phyloP scores from a whole-genome alignment of 2,888 invertebrate genomes.

The Bellardia pandia region DNA sequence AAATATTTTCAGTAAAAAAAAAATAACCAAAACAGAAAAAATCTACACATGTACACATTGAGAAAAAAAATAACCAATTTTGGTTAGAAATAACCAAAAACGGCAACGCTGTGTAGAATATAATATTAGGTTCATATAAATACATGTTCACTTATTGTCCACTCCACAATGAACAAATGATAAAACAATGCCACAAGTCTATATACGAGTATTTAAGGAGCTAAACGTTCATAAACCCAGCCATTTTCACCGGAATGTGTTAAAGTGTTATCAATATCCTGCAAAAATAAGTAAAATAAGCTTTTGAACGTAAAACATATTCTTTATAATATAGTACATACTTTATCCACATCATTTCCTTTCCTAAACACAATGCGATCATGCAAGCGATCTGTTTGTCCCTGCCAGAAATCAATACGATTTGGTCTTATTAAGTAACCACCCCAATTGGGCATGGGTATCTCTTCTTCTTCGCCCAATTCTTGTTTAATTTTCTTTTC shows the following conservation, averaged over 20 bases:
- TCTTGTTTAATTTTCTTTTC: slow-evolving; percentile 88
- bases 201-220: slow-evolving; percentile 86
- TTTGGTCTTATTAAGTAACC: slow-evolving; percentile 94
- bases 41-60: no score
- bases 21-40: no score
- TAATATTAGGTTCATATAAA: no score
- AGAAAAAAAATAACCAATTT: no score
- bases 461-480: slow-evolving; percentile 87
- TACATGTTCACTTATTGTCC: not conserved
- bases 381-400: slow-evolving; percentile 97
- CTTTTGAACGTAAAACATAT: not conserved
- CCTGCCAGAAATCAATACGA: slow-evolving; percentile 98
- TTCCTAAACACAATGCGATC: slow-evolving; percentile 95
- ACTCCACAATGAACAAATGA: not conserved
- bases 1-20: no score
- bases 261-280: slow-evolving; percentile 87
- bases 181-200: not conserved
- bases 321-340: slow-evolving; percentile 31
- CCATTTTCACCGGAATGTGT: slow-evolving; percentile 91
- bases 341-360: slow-evolving; percentile 85
- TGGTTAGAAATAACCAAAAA: no score
- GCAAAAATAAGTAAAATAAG: slow-evolving; percentile 19
- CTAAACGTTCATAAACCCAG: slow-evolving; percentile 96
- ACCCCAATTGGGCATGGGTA: slow-evolving; percentile 96
- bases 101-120: no score